A percentile compares a stretch with the other conserved stretches of the same genome.
These are phyloP conservation scores for Leptopterna dolabrata DNA, from an alignment of 2,888 invertebrate genomes.

Conservation along the genomic window DNA sequence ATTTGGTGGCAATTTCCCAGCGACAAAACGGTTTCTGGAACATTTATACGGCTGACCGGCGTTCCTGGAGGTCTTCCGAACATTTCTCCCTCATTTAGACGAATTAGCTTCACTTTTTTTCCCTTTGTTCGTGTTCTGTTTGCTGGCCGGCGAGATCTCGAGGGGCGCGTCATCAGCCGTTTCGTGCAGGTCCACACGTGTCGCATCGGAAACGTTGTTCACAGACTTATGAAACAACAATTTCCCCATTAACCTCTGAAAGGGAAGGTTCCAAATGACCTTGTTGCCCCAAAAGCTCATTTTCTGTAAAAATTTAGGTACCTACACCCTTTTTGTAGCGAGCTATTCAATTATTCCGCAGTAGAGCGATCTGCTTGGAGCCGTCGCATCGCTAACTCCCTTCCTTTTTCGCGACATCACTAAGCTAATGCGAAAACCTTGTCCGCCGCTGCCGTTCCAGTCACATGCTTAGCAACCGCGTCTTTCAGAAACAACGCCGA, in stretches of 20 bases:
- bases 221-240: no score
- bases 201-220: neutral
- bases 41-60: neutral
- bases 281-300: no score
- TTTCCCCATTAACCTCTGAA: no score
- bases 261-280: no score
- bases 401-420: neutral
- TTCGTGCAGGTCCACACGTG: neutral
- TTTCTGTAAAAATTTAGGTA: no score
- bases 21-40: no score
- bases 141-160: neutral
- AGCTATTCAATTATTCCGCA: no score
- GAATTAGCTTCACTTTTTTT: neutral
- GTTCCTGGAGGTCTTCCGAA: neutral
- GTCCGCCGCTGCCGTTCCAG: neutral
- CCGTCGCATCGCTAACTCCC: no score
- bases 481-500: constrained; percentile 4
- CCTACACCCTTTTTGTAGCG: no score
- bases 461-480: neutral
- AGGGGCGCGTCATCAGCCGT: neutral
- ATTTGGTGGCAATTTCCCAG: no score
- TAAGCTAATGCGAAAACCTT: constrained; percentile 26
- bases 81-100: neutral
- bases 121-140: neutral
- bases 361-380: no score